Evolutionary conservation across 2,113 vertebrate genomes (phyloP), one percentile per base, ranked within the genome.

Genomic region (Gymnarchus niloticus): DNA sequence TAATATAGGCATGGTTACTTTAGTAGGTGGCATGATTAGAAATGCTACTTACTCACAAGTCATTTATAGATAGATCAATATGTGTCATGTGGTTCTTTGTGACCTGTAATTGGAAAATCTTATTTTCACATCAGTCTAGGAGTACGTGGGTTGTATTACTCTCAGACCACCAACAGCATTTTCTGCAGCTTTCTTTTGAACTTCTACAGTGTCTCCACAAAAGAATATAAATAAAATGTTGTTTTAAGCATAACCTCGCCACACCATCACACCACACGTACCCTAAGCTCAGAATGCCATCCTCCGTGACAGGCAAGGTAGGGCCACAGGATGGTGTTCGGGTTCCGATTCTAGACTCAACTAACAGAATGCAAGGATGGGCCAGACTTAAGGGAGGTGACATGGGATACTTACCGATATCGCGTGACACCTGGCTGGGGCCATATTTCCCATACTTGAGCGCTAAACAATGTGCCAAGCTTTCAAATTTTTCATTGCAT

Each of bases 41-140:
- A 89, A 87, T 90, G 88, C 87, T 88, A 86, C 88, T 89, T 90
- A 90, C 92, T 90, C 90, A 88, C 86, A 86, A 87, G 87, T 86
- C 69, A 51, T 87, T 88, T 85, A 86, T 44, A 41, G 76, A 52
- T 33, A 56, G 37, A n/a, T 28, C 28, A 33, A 51, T 12, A 41
- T 46, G 10, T n/a, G n/a, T n/a, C n/a, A 33, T 82, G 28, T 41
- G 78, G 44, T 46, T 56, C 65, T 25, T 56, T 84, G 56, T 84
- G 14, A 10, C 6, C 25, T 41, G 12, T 17, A 33, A 17, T 25
- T 10, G 54, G 25, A 56, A 57, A 78, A 44, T 25, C 23, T 14
- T 25, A 56, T 78, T 85, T 48, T 49, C 69, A 73, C 44, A 61
- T 44, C 59, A 19, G 61, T 73, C 65, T 73, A 6, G n/a, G 49